Evolutionary conservation across 2,888 invertebrate species (phyloP), one percentile per base, ranked within the genome.

Genomic region (Glaucopsyche alexis): DNA sequence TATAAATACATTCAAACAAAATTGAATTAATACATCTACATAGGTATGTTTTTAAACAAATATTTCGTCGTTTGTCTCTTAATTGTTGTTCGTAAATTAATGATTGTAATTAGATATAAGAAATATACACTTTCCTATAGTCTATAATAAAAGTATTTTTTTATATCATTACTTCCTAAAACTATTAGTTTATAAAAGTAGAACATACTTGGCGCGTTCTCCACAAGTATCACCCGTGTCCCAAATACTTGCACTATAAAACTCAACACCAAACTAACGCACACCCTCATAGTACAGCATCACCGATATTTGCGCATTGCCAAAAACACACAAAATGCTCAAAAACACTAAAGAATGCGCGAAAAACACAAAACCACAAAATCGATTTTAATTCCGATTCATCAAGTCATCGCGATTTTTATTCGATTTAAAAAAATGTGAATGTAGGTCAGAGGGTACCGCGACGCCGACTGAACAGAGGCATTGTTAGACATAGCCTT

Each of bases 171-270:
- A 14, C 6, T 60, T 11, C 11, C 13, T 14, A 60, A 13, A 38
- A 60, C 5, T 38, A 11, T 55, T 11, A 16, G 13, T 2, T 65
- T 14, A 60, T 9, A 50, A 52, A n/a, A 16, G 16, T 85, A 29
- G 29, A 4, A 91, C 92, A 74, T 88, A 92, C 92, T 92, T 74
- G 90, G 91, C 49, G 93, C 93, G 85, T 93, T 92, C 79, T 93
- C 92, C 81, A 93, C 93, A 13, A 92, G 82, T 73, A 93, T 92
- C 49, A 93, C 88, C 74, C 92, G 83, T 8, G 90, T 84, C 80
- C 90, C 88, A 74, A 85, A 76, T 52, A 81, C 80, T 72, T 84
- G 82, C 75, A 85, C 82, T 80, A 79, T 84, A 80, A 88, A 76
- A 82, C 82, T 86, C 71, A 88, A 77, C 75, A 85, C 80, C 76